Percentiles rank a stretch among this genome's conserved stretches.
Conservation (phyloP, 2,797 vertebrate genomes). For the Onychomys arenicola region DNA sequence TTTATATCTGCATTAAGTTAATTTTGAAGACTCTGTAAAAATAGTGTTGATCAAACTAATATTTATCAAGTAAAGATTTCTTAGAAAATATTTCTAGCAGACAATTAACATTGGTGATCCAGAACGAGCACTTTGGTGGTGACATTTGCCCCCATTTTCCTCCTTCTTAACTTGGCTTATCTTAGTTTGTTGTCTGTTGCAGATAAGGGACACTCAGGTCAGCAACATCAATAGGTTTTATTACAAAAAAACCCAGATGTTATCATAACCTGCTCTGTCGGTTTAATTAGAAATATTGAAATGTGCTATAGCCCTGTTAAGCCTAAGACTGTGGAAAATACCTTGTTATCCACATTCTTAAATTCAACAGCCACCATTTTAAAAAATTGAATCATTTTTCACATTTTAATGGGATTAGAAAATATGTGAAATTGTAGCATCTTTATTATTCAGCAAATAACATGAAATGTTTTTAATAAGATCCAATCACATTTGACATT, state of each 20-base stretch:
- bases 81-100: neutral
- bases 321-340: slow-evolving; percentile 59
- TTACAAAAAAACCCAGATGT: slow-evolving; percentile 76
- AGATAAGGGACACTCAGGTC: slow-evolving; percentile 85
- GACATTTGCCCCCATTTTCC: slow-evolving; percentile 64
- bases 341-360: slow-evolving; percentile 59
- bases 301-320: slow-evolving; percentile 73
- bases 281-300: slow-evolving; percentile 87
- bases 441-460: slow-evolving; percentile 42
- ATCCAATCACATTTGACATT: neutral
- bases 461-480: neutral
- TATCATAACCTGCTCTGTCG: slow-evolving; percentile 83
- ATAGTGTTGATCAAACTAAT: neutral
- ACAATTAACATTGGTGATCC: neutral
- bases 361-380: slow-evolving; percentile 54
- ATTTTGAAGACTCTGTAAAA: slow-evolving; percentile 17
- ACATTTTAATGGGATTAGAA: slow-evolving; percentile 34
- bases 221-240: slow-evolving; percentile 87
- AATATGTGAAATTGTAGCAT: neutral
- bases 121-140: slow-evolving; percentile 36
- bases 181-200: slow-evolving; percentile 79
- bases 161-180: slow-evolving; percentile 74
- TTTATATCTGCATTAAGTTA: neutral
- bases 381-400: slow-evolving; percentile 45
- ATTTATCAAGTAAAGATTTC: slow-evolving; percentile 29